Evolutionary conservation across 2,113 vertebrate species (phyloP), one percentile per base, ranked within the genome.

Genomic region (Tapirus terrestris): DNA sequence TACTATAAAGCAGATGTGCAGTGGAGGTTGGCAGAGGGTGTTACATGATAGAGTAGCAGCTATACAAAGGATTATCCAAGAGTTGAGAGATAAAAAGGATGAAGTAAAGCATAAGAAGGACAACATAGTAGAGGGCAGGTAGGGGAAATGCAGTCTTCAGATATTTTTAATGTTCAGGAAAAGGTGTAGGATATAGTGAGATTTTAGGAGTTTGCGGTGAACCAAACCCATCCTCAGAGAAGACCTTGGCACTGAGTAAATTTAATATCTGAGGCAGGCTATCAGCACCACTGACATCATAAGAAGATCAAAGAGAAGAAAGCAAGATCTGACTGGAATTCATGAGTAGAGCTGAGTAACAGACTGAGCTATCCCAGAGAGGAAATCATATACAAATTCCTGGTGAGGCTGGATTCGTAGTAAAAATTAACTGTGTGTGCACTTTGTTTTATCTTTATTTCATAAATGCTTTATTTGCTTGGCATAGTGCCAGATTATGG

Each of bases 51-150:
- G 36, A 61, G 25, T 2, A 45, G 36, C 27, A 51, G 39, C 21
- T 70, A 20, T 18, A 23, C 61, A 82, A 87, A 96, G 48, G 21
- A 0, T 65, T 56, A 82, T 14, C 33, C 11, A 20, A 82, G 39
- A 9, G 21, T 23, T 85, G 12, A 31, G 56, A 83, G 73, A 90
- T 53, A 45, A 53, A 91, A 86, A 33, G 60, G 17, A 88, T 72
- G 91, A 89, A 82, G n/a, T 5, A 82, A 75, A 88, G 72, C 13
- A 90, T 48, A 21, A 85, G 39, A 91, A 96, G 81, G 70, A 75
- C 23, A 51, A 72, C 36, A 4, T 3, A 45, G n/a, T 48, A 36
- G 72, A 84, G 12, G 43, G 25, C 9, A 61, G 73, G 36, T 8
- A 84, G 56, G 39, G 11, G 80, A 90, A 83, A 77, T 29, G 18